Evolutionary conservation across 2,113 vertebrate species (phyloP).

Genomic region (Macrotis lagotis): DNA sequence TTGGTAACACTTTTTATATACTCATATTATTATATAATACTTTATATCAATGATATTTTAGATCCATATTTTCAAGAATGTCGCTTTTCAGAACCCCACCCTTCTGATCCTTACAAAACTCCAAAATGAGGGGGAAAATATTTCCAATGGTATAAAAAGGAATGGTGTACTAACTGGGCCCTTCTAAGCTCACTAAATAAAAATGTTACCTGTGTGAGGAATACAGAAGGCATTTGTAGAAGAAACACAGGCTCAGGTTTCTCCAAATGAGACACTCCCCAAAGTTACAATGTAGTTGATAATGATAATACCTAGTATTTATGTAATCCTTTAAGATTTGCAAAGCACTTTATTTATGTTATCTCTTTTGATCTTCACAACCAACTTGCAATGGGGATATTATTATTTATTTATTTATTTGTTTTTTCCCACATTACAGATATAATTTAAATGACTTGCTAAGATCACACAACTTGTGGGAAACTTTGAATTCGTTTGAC

Average conservation of each 20-base stretch:
- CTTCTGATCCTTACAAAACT: not conserved
- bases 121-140: not conserved
- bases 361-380: not conserved
- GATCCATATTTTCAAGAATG: not conserved
- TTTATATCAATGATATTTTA: not conserved
- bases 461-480: not conserved
- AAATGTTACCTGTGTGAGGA: not conserved
- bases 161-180: not conserved
- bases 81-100: not conserved
- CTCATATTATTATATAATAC: not conserved
- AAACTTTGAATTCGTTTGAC: not conserved
- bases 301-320: not conserved
- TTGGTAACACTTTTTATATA: not conserved
- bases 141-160: not conserved
- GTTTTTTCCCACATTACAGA: not conserved
- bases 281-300: not conserved
- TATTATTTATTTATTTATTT: too few relatives aligned
- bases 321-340: not conserved
- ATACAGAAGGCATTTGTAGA: not conserved
- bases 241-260: not conserved
- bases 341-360: not conserved
- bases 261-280: not conserved
- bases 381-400: not conserved
- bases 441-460: not conserved
- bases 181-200: not conserved